Evolutionary conservation across 2,113 vertebrate species (phyloP).

Genomic region (Pteropus alecto): DNA sequence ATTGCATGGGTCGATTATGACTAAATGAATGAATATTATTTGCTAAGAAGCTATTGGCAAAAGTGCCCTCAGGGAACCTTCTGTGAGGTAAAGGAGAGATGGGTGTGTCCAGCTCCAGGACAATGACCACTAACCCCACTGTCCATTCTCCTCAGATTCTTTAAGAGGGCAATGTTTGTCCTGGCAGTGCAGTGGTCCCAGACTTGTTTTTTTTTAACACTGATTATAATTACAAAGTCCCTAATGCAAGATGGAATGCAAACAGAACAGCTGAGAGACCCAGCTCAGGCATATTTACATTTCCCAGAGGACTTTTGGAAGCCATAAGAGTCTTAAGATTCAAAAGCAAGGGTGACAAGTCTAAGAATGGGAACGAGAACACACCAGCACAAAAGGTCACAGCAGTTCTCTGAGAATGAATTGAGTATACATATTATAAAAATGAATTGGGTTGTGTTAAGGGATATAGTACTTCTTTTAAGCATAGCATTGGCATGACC

Average conservation of each 20-base stretch:
- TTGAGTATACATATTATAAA: background rate
- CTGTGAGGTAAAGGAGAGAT: background rate
- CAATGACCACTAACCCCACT: background rate
- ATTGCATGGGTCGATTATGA: background rate
- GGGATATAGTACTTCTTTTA: background rate
- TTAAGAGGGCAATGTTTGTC: background rate
- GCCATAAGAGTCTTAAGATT: slow-evolving; percentile 14
- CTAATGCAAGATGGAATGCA: background rate
- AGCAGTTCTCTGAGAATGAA: background rate
- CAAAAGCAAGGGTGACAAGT: background rate
- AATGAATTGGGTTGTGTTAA: background rate
- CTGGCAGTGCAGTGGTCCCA: background rate
- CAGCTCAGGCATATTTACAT: background rate
- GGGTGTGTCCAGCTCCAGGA: background rate
- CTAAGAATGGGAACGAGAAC: background rate
- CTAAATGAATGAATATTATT: background rate
- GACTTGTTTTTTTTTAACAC: background rate
- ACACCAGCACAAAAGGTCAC: background rate
- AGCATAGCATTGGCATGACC: background rate
- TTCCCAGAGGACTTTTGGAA: slow-evolving; percentile 7
- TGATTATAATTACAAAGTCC: background rate
- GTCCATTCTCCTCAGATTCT: background rate
- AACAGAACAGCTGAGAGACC: background rate
- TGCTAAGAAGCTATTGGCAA: background rate
- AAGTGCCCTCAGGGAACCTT: background rate